Conservation (phyloP, 2,113 vertebrate genomes). For the Oceanodroma tethys region DNA sequence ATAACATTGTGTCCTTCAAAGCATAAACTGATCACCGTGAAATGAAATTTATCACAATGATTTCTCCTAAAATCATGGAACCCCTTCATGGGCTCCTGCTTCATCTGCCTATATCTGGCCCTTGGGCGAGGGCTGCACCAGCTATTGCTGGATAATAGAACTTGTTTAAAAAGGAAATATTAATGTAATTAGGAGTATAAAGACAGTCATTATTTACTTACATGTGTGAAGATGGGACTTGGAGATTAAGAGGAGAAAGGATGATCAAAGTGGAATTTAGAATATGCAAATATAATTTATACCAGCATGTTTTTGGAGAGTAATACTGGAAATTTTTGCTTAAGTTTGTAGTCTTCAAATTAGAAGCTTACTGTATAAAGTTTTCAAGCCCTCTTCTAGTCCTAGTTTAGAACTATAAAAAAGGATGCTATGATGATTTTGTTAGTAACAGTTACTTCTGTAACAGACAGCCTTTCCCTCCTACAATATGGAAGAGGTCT, state of each 20-base stretch:
- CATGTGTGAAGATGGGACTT: not conserved
- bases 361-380: not conserved
- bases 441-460: not conserved
- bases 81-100: not conserved
- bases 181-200: not conserved
- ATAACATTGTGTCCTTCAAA: not conserved
- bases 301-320: not conserved
- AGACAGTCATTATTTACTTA: not conserved
- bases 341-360: not conserved
- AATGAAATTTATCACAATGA: not conserved
- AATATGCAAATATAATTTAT: not conserved
- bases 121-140: not conserved
- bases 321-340: not conserved
- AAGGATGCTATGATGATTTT: not conserved
- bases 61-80: not conserved
- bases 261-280: not conserved
- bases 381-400: not conserved
- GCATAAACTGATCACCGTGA: not conserved
- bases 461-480: not conserved
- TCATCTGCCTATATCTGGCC: accelerated
- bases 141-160: not conserved
- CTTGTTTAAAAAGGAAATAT: not conserved
- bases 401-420: not conserved
- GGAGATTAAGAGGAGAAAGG: not conserved
- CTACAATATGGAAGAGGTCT: not conserved